Conservation (phyloP, 2,113 vertebrate genomes). For the Hippopotamus amphibius region DNA sequence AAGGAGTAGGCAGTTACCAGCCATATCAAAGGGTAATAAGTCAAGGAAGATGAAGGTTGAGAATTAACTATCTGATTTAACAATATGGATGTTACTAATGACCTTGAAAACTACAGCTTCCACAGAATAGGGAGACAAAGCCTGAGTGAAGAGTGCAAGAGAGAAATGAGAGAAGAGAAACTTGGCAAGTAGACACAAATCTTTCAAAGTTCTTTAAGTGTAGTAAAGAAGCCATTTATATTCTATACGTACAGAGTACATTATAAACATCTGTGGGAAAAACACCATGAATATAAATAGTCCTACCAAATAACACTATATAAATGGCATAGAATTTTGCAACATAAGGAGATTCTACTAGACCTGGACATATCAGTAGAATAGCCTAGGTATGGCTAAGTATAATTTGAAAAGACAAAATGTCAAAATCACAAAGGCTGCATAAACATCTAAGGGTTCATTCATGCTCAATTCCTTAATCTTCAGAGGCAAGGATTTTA, state of each 20-base stretch:
- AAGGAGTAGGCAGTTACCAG: background rate
- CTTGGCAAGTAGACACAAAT: background rate
- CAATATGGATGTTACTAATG: background rate
- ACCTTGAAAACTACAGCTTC: background rate
- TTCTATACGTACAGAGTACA: background rate
- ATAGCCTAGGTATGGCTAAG: background rate
- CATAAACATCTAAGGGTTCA: background rate
- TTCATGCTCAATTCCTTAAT: background rate
- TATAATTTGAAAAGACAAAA: background rate
- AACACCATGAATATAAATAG: background rate
- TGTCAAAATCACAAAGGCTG: background rate
- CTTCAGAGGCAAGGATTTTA: background rate
- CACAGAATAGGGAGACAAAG: background rate
- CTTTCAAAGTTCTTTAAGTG: background rate
- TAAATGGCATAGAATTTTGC: background rate
- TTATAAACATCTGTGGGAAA: background rate
- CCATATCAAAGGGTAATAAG: background rate
- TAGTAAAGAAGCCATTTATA: background rate
- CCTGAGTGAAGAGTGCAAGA: background rate
- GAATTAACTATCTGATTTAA: background rate
- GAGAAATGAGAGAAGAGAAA: conserved; percentile 2
- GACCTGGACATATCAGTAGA: background rate
- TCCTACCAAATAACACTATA: background rate
- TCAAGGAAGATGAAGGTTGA: background rate
- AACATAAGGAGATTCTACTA: background rate